Evolutionary conservation across 2,888 invertebrate genomes (phyloP), one percentile per base, ranked within the genome.

Genomic region (Nomada lathburiana): DNA sequence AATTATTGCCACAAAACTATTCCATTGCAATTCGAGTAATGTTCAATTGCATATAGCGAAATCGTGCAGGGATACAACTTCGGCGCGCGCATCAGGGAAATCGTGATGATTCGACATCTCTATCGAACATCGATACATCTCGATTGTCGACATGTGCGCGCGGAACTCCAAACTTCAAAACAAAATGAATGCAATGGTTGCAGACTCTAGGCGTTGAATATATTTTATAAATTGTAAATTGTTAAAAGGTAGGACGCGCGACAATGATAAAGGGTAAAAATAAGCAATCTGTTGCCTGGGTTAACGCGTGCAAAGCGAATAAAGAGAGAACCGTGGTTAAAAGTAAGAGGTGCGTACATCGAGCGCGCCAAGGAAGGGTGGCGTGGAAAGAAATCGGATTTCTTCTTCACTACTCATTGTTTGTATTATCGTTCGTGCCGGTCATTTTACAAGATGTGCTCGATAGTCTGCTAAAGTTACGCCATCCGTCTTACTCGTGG

Each of bases 361-460:
- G 36, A 36, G 36, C 36, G 36, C 36, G 36, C 36, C 36, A 36
- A 36, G 36, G 36, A 36, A 47, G 59, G 53, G 64, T 23, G 47
- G 42, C 26, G 29, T 64, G 60, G 16, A 44, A 63, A 70, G 65
- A 29, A 47, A 65, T 59, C n/a, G 44, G 44, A 60, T 77, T 59
- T 53, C 16, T n/a, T 16, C 23, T 62, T 80, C 74, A 74, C 81
- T 79, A 63, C 71, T 72, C 57, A 80, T 70, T 67, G 69, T 74
- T 73, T 82, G 81, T 82, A 80, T 82, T 80, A 67, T 80, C 67
- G 80, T 79, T 72, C 53, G 72, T 59, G 29, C 82, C 76, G 79
- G 23, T 68, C 44, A 79, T 80, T 71, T 63, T 68, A 80, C 80
- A 80, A 72, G 55, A 60, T 55, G 72, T 44, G 36, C 59, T 53